A percentile compares a stretch with the other conserved stretches of the same genome.
These are phyloP conservation scores for Altica lythri DNA, from an alignment of 2,888 invertebrate species.

Conservation along the genomic window DNA sequence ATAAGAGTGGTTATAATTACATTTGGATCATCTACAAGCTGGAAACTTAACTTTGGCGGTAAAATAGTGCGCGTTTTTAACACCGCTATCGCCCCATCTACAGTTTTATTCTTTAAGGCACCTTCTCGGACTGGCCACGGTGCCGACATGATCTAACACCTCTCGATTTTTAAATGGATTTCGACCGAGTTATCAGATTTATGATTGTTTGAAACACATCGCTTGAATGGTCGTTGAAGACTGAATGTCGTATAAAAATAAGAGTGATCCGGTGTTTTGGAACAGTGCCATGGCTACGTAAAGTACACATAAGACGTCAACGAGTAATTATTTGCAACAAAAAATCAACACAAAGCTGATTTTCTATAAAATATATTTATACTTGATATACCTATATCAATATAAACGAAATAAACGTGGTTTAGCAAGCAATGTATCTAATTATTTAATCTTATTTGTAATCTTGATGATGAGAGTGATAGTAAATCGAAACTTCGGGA, in stretches of 20 bases:
- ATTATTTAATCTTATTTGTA: too few species aligned
- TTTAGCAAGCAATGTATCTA: too few species aligned
- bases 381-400: too few species aligned
- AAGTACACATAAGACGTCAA: constrained; percentile 18
- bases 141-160: constrained; percentile 59
- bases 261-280: constrained; percentile 34
- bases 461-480: too few species aligned
- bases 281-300: constrained; percentile 32
- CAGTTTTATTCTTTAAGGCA: constrained; percentile 58
- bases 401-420: too few species aligned
- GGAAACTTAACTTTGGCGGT: constrained; percentile 39
- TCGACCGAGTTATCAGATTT: too few species aligned
- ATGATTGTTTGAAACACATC: too few species aligned
- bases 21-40: constrained; percentile 22
- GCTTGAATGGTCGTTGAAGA: constrained; percentile 17
- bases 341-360: too few species aligned
- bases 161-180: too few species aligned
- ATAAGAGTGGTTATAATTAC: background rate
- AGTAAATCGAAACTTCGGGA: too few species aligned
- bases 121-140: constrained; percentile 77
- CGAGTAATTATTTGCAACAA: background rate
- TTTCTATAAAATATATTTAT: too few species aligned
- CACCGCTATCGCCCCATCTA: constrained; percentile 38
- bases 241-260: constrained; percentile 36
- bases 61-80: constrained; percentile 31